Base-by-base conservation (phyloP, 1,140 invertebrate species). In the Diachasma alloeum region DNA sequence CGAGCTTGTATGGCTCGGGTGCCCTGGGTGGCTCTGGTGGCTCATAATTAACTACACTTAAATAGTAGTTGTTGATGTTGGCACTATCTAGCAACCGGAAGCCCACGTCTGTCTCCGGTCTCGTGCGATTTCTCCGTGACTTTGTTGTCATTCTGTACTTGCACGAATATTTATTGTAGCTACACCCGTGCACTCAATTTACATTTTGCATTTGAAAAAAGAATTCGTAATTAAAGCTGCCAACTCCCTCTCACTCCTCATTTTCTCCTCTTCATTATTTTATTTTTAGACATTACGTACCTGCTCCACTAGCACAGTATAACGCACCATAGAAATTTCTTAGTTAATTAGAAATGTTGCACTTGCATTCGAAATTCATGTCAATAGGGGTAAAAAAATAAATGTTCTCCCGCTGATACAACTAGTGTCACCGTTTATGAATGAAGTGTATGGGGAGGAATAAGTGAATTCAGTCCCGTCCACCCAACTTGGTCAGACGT, bases 1-100 rank as follows among this genome's bases (percentile, higher is more conserved):
- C 82, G 5, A 81, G 75, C 31, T 89, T 88, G 79, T 89, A 88
- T 0, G 89, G 87, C 48, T 90, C 87, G 10, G 89, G 88, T 19
- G 86, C 87, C n/a, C 87, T 79, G 8, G 87, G 80, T 15, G 87
- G 86, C 11, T 87, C 87, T 6, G 88, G 84, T 36, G 85, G 78
- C 68, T 83, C 36, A 68, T 68, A 36, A 68, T 68, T 68, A 68
- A 37, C 36, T 39, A 37, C 36, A 17, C 31, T 37, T 10, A 37
- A 36, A 42, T 68, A 68, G 36, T 68, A 37, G 31, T 68, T 39
- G 36, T 68, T 68, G 66, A 37, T 68, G 66, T 68, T 68, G 66
- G 17, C 36, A 68, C 36, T 37, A 68, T 68, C 36, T 15, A 68
- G 36, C 36, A 68, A 68, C 26, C 66, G 66, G 36, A 68, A 68